These are phyloP conservation scores for Gnathonemus echidnorhynchus DNA, from an alignment of 2,113 vertebrate genomes.

Conservation along the genomic window DNA sequence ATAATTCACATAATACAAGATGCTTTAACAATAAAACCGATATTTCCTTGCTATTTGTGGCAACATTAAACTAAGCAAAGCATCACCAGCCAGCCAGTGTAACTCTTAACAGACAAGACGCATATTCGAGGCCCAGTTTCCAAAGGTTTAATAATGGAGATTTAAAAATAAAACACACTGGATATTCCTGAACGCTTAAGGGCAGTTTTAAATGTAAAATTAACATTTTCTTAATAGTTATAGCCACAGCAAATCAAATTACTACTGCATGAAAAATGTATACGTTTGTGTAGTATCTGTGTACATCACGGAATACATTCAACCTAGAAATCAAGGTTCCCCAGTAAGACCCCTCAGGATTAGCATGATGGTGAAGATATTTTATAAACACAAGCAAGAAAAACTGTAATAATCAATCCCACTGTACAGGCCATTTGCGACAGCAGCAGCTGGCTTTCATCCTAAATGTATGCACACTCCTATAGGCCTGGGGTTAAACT, in stretches of 20 bases:
- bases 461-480: not conserved
- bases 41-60: not conserved
- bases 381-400: not conserved
- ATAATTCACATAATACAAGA: not conserved
- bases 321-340: not conserved
- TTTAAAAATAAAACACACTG: not conserved
- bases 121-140: not conserved
- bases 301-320: not conserved
- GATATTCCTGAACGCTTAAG: not conserved
- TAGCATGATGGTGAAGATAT: not conserved
- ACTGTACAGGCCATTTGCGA: not conserved
- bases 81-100: not conserved
- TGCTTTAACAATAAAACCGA: not conserved
- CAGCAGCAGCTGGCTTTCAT: not conserved
- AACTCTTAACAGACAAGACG: not conserved
- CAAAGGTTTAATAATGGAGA: not conserved
- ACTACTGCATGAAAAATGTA: not conserved
- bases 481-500: not conserved
- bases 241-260: not conserved
- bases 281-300: not conserved
- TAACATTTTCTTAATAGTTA: not conserved
- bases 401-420: not conserved
- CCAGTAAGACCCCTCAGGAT: not conserved
- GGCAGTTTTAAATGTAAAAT: not conserved
- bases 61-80: not conserved